phyloP scores from a whole-genome alignment of 2,797 vertebrate genomes.

The Distichodus sexfasciatus region DNA sequence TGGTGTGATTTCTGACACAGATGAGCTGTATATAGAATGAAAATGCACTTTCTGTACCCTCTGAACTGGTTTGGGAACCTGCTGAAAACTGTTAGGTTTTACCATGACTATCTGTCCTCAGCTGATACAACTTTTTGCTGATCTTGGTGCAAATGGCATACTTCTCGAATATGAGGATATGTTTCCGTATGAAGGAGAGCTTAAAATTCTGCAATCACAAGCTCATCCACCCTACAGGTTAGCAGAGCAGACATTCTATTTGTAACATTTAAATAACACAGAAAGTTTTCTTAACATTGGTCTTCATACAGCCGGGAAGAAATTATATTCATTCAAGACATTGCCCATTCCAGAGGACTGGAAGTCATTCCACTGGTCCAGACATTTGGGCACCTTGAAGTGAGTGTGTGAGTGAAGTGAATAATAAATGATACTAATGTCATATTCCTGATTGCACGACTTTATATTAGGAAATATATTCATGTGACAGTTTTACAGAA shows the following conservation, averaged over 20 bases:
- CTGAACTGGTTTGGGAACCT: too few relatives aligned
- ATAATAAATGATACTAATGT: not conserved
- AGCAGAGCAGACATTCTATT: not conserved
- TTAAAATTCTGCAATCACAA: conserved; percentile 76
- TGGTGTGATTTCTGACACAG: too few relatives aligned
- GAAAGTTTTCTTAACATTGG: not conserved
- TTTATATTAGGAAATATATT: too few relatives aligned
- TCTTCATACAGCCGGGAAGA: conserved; percentile 74
- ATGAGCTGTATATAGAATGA: too few relatives aligned
- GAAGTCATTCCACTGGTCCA: conserved; percentile 91
- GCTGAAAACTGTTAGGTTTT: too few relatives aligned
- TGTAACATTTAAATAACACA: conserved; percentile 1
- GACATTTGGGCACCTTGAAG: conserved; percentile 97
- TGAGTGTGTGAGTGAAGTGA: conserved; percentile 62
- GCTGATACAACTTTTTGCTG: conserved; percentile 83
- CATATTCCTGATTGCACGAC: not conserved
- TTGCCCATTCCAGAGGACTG: conserved; percentile 74
- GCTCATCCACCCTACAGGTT: conserved; percentile 86
- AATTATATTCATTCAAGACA: conserved; percentile 75
- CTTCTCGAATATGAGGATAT: conserved; percentile 95
- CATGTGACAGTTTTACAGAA: not conserved
- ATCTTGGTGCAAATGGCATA: conserved; percentile 84
- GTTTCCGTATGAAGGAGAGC: conserved; percentile 86
- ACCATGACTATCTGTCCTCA: conserved; percentile 51
- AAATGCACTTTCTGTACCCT: too few relatives aligned